Evolutionary conservation across 2,113 vertebrate species (phyloP).

Genomic region (Dasypus novemcinctus): DNA sequence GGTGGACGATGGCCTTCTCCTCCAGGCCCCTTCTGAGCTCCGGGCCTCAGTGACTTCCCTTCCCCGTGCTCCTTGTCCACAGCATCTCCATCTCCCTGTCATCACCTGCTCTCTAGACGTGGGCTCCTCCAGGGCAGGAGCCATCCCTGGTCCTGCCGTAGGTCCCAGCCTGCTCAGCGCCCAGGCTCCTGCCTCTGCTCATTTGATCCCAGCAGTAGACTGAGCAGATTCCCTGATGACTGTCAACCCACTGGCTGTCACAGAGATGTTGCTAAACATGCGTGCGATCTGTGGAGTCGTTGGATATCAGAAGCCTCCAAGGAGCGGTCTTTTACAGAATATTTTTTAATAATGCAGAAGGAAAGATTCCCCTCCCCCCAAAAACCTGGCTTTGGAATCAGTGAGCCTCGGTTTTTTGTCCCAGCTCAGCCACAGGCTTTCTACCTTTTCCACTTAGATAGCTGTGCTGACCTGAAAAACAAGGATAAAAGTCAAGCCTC

Average conservation of each 20-base stretch:
- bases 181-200: accelerated
- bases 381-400: accelerated
- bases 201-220: neutral
- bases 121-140: too few species aligned
- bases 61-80: neutral
- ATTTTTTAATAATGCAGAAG: neutral
- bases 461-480: neutral
- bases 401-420: neutral
- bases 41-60: neutral
- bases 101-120: accelerated
- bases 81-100: accelerated
- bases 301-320: neutral
- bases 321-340: neutral
- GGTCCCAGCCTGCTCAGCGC: neutral
- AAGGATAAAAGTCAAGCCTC: too few species aligned
- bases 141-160: accelerated
- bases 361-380: too few species aligned
- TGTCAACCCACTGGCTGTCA: neutral
- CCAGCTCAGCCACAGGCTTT: accelerated
- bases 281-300: accelerated
- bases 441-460: neutral
- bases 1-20: neutral
- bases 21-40: neutral
- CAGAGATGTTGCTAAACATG: neutral
- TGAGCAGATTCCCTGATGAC: neutral